A percentile compares a stretch with the other conserved stretches of the same genome.
phyloP scores from a whole-genome alignment of 2,888 invertebrate genomes.

The Drosophila mercatorum region DNA sequence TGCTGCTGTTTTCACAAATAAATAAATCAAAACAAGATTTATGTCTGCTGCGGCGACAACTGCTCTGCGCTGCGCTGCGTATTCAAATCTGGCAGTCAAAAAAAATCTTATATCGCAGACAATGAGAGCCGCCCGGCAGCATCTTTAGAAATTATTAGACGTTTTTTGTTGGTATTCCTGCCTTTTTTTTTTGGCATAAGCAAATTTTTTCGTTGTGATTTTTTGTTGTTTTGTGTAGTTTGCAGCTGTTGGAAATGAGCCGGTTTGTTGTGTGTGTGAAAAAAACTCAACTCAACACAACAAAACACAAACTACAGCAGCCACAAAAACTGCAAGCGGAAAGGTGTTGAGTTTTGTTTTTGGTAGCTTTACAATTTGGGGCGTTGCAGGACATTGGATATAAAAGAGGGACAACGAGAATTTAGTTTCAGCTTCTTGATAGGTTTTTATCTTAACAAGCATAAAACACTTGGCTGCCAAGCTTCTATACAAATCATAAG shows the following conservation, averaged over 20 bases:
- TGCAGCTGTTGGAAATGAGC: conserved; percentile 70
- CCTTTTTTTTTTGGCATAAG: conserved; percentile 38
- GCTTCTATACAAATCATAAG: not conserved
- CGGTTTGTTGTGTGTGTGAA: conserved; percentile 56
- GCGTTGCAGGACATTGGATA: conserved; percentile 19
- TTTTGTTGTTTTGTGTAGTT: conserved; percentile 28
- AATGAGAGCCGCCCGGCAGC: conserved; percentile 38
- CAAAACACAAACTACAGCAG: conserved; percentile 4
- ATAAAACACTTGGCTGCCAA: conserved; percentile 1
- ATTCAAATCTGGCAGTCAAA: conserved; percentile 57
- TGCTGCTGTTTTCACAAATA: conserved; percentile 30
- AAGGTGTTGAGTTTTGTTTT: conserved; percentile 16
- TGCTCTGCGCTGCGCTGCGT: conserved; percentile 30
- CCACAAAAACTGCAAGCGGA: conserved; percentile 13
- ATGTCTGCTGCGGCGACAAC: conserved; percentile 43
- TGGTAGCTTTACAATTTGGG: conserved; percentile 10
- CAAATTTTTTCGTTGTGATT: conserved; percentile 42
- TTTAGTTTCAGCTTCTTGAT: not conserved
- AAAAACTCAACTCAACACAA: not conserved
- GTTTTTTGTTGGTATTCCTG: conserved; percentile 30
- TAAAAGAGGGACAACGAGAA: not conserved
- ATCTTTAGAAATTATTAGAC: conserved; percentile 67
- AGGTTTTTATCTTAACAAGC: conserved; percentile 8
- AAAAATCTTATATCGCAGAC: conserved; percentile 43
- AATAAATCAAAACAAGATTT: conserved; percentile 71